Evolutionary conservation across 2,113 vertebrate species (phyloP).

Genomic region (Centropus unirufus): DNA sequence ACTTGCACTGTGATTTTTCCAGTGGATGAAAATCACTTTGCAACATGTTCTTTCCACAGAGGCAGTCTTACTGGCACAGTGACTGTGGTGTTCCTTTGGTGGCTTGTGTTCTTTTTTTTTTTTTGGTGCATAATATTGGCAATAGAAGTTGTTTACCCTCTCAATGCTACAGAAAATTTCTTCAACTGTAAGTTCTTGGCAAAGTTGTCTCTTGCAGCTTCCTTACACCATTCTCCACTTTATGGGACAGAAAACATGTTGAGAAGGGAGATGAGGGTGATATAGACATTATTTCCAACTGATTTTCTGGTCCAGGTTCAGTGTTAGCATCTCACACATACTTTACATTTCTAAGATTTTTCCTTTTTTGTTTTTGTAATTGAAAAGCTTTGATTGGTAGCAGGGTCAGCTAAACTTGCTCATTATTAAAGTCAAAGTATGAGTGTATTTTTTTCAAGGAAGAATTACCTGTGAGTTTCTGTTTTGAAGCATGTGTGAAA

Average conservation of each 20-base stretch:
- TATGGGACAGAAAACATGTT: background rate
- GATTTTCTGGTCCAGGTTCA: background rate
- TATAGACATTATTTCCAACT: background rate
- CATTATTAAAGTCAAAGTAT: rapidly evolving
- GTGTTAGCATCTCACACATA: background rate
- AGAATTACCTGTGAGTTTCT: background rate
- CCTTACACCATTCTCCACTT: background rate
- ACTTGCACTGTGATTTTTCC: background rate
- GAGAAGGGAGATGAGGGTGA: background rate
- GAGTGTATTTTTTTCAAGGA: background rate
- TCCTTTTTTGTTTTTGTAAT: background rate
- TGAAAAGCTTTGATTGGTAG: background rate
- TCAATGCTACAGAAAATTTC: background rate
- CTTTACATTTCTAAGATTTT: background rate
- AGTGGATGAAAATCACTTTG: background rate
- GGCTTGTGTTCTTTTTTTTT: background rate
- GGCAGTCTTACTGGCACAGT: background rate
- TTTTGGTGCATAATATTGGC: background rate
- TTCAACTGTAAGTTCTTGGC: background rate
- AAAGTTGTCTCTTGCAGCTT: background rate
- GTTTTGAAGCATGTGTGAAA: background rate
- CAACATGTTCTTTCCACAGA: background rate
- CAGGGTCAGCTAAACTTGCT: background rate
- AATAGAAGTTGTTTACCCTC: background rate
- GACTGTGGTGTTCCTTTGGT: background rate